These are phyloP conservation scores for Limnothrissa miodon DNA, from an alignment of 2,113 vertebrate genomes.

Conservation along the genomic window DNA sequence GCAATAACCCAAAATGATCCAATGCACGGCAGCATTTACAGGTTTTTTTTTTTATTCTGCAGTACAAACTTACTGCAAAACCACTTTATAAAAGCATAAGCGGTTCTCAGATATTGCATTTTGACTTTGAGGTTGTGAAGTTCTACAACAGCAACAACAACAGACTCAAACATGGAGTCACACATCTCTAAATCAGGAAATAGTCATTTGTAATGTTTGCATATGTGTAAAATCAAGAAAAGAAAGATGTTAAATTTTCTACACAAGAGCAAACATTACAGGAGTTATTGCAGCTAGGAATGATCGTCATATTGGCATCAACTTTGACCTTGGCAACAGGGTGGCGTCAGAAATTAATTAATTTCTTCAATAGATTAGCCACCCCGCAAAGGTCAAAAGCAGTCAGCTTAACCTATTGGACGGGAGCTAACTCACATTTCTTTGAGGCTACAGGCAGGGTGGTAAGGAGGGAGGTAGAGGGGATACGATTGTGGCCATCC, in stretches of 20 bases:
- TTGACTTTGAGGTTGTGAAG: too few species aligned
- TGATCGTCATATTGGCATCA: not conserved
- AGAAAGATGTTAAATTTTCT: not conserved
- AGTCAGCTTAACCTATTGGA: not conserved
- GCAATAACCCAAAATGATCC: too few species aligned
- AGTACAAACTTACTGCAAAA: too few species aligned
- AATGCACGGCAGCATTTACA: too few species aligned
- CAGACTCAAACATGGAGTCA: not conserved
- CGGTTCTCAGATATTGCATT: too few species aligned
- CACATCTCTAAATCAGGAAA: too few species aligned
- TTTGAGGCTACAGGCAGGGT: slow-evolving; percentile 71
- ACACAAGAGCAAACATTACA: not conserved
- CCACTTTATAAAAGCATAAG: too few species aligned
- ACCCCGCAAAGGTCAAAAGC: not conserved
- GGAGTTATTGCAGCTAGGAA: not conserved
- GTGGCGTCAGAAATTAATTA: not conserved
- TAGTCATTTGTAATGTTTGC: not conserved
- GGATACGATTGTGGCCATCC: slow-evolving; percentile 67
- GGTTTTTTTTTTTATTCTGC: too few species aligned
- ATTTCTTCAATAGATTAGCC: not conserved
- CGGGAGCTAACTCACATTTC: slow-evolving; percentile 76
- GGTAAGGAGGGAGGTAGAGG: slow-evolving; percentile 63
- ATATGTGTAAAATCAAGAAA: not conserved
- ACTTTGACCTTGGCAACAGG: not conserved
- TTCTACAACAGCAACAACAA: too few species aligned